phyloP scores from a whole-genome alignment of 2,113 vertebrate species.

The Ornithorhynchus anatinus region DNA sequence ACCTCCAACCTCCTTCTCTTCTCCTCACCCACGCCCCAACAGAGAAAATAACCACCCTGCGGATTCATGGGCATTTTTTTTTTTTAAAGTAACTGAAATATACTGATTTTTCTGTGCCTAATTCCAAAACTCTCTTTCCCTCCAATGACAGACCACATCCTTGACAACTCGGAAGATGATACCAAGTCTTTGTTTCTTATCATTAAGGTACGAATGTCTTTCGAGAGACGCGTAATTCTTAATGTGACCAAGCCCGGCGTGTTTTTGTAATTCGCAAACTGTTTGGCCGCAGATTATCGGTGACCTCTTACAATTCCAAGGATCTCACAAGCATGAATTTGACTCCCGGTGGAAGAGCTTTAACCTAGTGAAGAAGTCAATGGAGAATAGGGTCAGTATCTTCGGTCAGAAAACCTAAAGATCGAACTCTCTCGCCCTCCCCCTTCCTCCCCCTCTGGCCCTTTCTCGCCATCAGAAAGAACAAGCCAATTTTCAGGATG shows the following conservation, averaged over 20 bases:
- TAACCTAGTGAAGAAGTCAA: conserved; percentile 96
- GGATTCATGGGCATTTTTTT: too few relatives aligned
- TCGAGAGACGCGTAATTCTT: conserved; percentile 12
- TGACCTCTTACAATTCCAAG: conserved; percentile 93
- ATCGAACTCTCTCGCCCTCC: too few relatives aligned
- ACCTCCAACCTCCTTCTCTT: too few relatives aligned
- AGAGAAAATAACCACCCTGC: too few relatives aligned
- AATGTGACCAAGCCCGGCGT: not conserved
- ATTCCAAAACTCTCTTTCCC: not conserved
- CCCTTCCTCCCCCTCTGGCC: too few relatives aligned
- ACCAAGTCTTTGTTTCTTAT: conserved; percentile 96
- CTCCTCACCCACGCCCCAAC: too few relatives aligned
- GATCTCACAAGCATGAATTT: conserved; percentile 96
- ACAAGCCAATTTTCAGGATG: too few relatives aligned
- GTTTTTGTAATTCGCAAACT: conserved; percentile 27
- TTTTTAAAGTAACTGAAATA: not conserved
- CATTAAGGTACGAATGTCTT: conserved; percentile 84
- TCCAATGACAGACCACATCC: conserved; percentile 79
- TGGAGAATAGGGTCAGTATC: conserved; percentile 94
- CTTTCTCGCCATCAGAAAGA: too few relatives aligned
- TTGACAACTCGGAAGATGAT: conserved; percentile 95
- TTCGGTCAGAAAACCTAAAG: conserved; percentile 20
- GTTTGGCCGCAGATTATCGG: conserved; percentile 85
- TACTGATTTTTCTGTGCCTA: not conserved
- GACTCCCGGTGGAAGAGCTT: conserved; percentile 98